A percentile compares a stretch with the other conserved stretches of the same genome.
Conservation (phyloP, 2,113 vertebrate species). For the Semnornis frantzii region DNA sequence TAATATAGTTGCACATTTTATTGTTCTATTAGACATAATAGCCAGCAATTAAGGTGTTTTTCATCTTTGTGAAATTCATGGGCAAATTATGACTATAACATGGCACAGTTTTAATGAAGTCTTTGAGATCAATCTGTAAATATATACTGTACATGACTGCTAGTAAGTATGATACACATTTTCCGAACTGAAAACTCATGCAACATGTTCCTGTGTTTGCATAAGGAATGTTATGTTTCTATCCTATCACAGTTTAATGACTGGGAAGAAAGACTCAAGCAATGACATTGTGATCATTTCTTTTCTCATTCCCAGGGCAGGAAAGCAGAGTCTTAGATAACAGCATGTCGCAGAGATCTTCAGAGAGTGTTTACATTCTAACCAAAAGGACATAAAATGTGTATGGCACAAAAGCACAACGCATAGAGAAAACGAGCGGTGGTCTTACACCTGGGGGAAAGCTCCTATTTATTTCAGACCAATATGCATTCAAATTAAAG, state of each 20-base stretch:
- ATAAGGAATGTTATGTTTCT: slow-evolving; percentile 82
- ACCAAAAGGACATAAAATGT: slow-evolving; percentile 64
- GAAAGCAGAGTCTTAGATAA: slow-evolving; percentile 63
- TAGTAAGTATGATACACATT: slow-evolving; percentile 95
- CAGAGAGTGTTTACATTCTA: slow-evolving; percentile 68
- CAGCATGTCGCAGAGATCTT: slow-evolving; percentile 47
- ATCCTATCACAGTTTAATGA: slow-evolving; percentile 73
- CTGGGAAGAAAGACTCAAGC: slow-evolving; percentile 77
- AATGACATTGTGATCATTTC: slow-evolving; percentile 74
- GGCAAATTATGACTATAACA: slow-evolving; percentile 85
- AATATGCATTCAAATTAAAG: slow-evolving; percentile 57
- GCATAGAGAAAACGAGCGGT: slow-evolving; percentile 43
- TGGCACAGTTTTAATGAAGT: slow-evolving; percentile 87
- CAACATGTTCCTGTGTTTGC: slow-evolving; percentile 90
- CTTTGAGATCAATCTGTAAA: slow-evolving; percentile 94
- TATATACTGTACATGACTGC: slow-evolving; percentile 98
- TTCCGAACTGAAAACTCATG: slow-evolving; percentile 91
- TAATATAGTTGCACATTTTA: slow-evolving; percentile 66
- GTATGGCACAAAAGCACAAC: slow-evolving; percentile 82
- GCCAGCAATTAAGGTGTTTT: slow-evolving; percentile 95
- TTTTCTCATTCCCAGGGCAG: slow-evolving; percentile 74
- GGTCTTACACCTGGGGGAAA: slow-evolving; percentile 39
- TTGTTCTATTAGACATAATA: slow-evolving; percentile 71
- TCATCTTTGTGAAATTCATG: slow-evolving; percentile 85
- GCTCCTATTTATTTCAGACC: slow-evolving; percentile 43